These are phyloP conservation scores for Struthio camelus DNA, from an alignment of 2,113 vertebrate genomes.

Conservation along the genomic window DNA sequence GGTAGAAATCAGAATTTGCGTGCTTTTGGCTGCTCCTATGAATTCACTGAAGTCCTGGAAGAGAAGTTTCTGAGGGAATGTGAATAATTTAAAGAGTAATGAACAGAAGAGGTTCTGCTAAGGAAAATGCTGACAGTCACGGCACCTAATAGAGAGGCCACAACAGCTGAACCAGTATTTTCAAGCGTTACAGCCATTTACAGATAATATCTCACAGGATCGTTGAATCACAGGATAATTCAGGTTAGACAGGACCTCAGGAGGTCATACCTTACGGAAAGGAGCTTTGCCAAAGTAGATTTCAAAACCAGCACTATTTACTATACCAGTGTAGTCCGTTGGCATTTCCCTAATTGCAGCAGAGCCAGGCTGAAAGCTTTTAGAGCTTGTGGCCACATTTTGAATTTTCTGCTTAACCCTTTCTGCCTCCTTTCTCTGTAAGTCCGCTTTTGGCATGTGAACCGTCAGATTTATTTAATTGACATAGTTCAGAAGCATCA, in stretches of 20 bases:
- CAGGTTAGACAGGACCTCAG: background rate
- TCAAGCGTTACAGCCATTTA: background rate
- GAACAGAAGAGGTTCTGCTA: slow-evolving; percentile 24
- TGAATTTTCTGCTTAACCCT: background rate
- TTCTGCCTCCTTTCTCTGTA: background rate
- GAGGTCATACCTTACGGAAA: background rate
- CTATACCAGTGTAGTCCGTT: background rate
- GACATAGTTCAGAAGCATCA: background rate
- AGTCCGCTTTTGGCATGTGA: background rate
- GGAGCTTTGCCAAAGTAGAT: background rate
- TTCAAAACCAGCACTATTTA: background rate
- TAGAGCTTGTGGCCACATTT: background rate
- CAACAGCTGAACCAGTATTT: background rate
- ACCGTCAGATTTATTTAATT: background rate
- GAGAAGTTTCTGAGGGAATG: background rate
- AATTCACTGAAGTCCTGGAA: background rate
- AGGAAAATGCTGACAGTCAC: background rate
- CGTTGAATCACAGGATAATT: background rate
- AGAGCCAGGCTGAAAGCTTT: background rate
- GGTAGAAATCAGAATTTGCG: background rate
- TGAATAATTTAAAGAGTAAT: slow-evolving; percentile 49
- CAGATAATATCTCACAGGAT: background rate
- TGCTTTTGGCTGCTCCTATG: background rate
- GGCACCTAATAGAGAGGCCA: background rate
- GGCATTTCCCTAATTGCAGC: background rate